A percentile compares a stretch with the other conserved stretches of the same genome.
phyloP scores from a whole-genome alignment of 1,140 invertebrate genomes.

The honey bee (Apis mellifera) region Amel_HAv3.1 CM009931.2:26082501-26083000 shows the following conservation, averaged over 20 bases:
- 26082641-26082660: slow-evolving; percentile 72
- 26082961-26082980: slow-evolving; percentile 19
- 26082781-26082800: background rate
- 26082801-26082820: slow-evolving; percentile 28
- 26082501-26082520: no score
- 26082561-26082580: slow-evolving; percentile 27
- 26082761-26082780: background rate
- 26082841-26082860: slow-evolving; percentile 73
- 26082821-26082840: slow-evolving; percentile 61
- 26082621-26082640: slow-evolving; percentile 16
- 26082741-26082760: slow-evolving; percentile 57
- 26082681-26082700: background rate
- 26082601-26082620: slow-evolving; percentile 26
- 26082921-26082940: slow-evolving; percentile 76
- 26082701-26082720: slow-evolving; percentile 17
- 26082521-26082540: background rate
- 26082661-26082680: slow-evolving; percentile 58
- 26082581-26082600: slow-evolving; percentile 3
- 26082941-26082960: slow-evolving; percentile 72
- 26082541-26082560: background rate
- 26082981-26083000: slow-evolving; percentile 3
- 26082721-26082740: background rate
- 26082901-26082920: slow-evolving; percentile 59
- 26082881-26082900: slow-evolving; percentile 73
- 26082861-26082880: slow-evolving; percentile 46